Conservation (phyloP, 2,888 invertebrate genomes). For the Ichneumoninae sp. region DNA sequence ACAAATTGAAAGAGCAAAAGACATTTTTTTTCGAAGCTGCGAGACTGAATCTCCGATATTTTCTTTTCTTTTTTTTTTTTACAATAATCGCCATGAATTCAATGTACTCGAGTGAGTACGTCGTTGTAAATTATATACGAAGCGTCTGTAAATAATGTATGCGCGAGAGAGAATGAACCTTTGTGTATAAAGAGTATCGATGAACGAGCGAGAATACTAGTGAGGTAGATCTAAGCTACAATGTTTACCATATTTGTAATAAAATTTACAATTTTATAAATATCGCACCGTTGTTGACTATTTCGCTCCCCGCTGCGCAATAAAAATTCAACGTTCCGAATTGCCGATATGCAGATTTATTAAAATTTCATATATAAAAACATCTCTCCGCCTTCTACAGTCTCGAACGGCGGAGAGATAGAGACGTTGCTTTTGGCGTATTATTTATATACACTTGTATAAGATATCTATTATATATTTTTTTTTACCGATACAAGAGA, state of each 20-base stretch:
- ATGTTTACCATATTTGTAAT: conserved; percentile 82
- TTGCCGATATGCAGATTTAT: conserved; percentile 41
- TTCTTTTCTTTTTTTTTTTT: conserved; percentile 56
- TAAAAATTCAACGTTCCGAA: background rate
- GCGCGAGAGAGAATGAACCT: conserved; percentile 64
- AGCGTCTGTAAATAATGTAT: conserved; percentile 78
- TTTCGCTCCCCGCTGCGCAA: conserved; percentile 20
- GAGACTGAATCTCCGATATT: conserved; percentile 78
- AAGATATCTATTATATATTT: conserved; percentile 33
- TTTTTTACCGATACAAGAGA: conserved; percentile 49
- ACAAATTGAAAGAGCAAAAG: conserved; percentile 57
- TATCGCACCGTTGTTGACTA: background rate
- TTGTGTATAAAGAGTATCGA: conserved; percentile 74
- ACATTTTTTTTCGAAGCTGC: conserved; percentile 68
- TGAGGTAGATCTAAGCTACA: conserved; percentile 69
- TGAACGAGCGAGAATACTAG: conserved; percentile 66
- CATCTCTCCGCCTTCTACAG: conserved; percentile 33
- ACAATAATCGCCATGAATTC: conserved; percentile 73
- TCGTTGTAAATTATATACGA: conserved; percentile 78
- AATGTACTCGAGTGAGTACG: conserved; percentile 69
- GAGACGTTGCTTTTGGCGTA: conserved; percentile 47
- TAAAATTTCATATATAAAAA: conserved; percentile 55
- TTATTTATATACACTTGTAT: conserved; percentile 24
- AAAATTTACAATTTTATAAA: conserved; percentile 72
- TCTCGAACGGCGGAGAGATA: conserved; percentile 19